A percentile compares a stretch with the other conserved stretches of the same genome.
These are phyloP conservation scores for Aegithalos caudatus DNA, from an alignment of 2,113 vertebrate genomes.

Conservation along the genomic window DNA sequence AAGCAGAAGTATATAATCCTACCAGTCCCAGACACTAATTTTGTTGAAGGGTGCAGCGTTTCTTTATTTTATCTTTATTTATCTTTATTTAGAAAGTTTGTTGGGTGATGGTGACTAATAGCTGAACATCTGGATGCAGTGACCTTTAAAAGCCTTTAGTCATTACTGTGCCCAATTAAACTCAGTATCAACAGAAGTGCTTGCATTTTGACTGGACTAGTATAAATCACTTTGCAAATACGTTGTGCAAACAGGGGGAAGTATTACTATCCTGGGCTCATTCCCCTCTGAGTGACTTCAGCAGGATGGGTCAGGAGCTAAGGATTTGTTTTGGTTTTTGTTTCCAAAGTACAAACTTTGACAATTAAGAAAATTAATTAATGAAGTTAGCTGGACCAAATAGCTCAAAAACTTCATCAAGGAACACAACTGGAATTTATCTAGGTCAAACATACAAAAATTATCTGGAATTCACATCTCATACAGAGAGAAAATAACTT, in stretches of 20 bases:
- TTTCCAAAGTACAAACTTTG: not conserved
- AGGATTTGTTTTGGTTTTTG: not conserved
- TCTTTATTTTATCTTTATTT: conserved; percentile 80
- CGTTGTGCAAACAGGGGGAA: conserved; percentile 54
- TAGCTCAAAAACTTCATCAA: not conserved
- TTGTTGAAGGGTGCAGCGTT: conserved; percentile 68
- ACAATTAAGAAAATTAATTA: conserved; percentile 39
- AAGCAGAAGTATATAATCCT: conserved; percentile 71
- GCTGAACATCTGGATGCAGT: conserved; percentile 76
- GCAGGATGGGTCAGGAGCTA: conserved; percentile 15
- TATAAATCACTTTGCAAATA: conserved; percentile 71
- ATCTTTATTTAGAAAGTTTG: conserved; percentile 71
- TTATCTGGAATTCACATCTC: conserved; percentile 8
- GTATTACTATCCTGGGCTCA: conserved; percentile 21
- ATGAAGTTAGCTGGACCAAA: not conserved
- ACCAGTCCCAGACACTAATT: conserved; percentile 68
- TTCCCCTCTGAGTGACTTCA: conserved; percentile 39
- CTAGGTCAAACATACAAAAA: not conserved
- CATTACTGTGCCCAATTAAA: conserved; percentile 77
- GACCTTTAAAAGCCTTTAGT: conserved; percentile 79
- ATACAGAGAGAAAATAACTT: not conserved
- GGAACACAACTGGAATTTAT: not conserved
- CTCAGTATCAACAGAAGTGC: conserved; percentile 75
- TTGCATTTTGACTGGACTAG: conserved; percentile 69
- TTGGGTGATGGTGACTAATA: conserved; percentile 79